Evolutionary conservation across 2,797 vertebrate genomes (phyloP), one percentile per base, ranked within the genome.

Genomic region (Xenopus petersii): DNA sequence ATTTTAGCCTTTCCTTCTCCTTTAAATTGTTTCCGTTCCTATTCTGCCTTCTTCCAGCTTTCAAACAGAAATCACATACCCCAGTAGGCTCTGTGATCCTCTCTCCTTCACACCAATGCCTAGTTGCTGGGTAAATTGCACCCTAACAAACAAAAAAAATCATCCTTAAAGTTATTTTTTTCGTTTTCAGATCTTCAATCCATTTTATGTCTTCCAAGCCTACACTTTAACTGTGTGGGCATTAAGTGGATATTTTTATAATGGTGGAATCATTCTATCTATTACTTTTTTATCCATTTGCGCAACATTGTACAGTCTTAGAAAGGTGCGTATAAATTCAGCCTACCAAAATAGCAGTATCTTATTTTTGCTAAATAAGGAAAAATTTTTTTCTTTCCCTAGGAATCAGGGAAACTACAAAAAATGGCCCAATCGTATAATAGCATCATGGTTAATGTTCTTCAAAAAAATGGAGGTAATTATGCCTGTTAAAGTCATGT

Each of bases 201-300:
- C 89, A 16, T 90, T 88, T 79, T 90, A 87, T 0, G 65, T 87
- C 51, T 89, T 91, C 62, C 89, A 91, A 88, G 81, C 77, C 26
- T 92, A 91, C 70, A 88, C 86, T 12, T 74, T 91, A 48, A 82
- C 1, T 0, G 73, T 91, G 65, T 90, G 87, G 87, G 67, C 88
- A n/a, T 73, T 64, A 75, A 81, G 84, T 59, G 81, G 82, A 42
- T 92, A 89, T 36, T 15, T 60, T 17, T 86, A 86, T 56, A 88
- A 87, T 17, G 80, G 89, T 0, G 46, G 81, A 33, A 85, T 87
- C 61, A 88, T 89, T 81, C 81, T 89, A 51, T 70, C 89, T 47
- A 81, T 90, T 73, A 81, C 84, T 0, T 0, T 86, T 16, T 55
- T 87, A 77, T 89, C 89, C 71, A 79, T 89, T 33, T 49, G 69